phyloP scores from a whole-genome alignment of 2,888 invertebrate species.

The Muscina levida region DNA sequence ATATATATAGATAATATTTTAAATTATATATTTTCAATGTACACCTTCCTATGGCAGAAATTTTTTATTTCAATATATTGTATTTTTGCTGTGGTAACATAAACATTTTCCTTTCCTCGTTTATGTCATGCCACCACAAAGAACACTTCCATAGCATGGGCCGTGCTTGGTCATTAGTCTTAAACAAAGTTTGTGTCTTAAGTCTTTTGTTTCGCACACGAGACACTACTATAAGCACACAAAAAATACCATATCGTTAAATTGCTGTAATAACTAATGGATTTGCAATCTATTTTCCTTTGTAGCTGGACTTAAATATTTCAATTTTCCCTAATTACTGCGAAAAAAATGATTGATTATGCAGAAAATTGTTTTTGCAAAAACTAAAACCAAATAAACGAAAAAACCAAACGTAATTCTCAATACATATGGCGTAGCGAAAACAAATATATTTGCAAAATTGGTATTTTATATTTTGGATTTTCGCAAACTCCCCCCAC shows the following conservation, averaged over 20 bases:
- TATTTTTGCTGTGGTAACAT: no score
- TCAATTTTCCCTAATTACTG: conserved; percentile 34
- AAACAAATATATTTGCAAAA: conserved; percentile 26
- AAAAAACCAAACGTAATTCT: no score
- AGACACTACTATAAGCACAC: conserved; percentile 7
- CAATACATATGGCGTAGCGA: background rate
- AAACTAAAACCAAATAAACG: background rate
- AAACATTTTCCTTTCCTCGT: no score
- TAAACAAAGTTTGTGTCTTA: conserved; percentile 35
- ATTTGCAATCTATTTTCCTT: conserved; percentile 1
- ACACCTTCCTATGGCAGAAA: no score
- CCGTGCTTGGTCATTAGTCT: no score
- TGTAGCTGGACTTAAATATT: conserved; percentile 16
- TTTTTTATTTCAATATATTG: no score
- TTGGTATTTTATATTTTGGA: background rate
- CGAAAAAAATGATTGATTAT: conserved; percentile 30
- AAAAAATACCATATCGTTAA: background rate
- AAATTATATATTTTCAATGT: no score
- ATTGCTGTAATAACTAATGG: conserved; percentile 12
- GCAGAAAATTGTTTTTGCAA: conserved; percentile 20
- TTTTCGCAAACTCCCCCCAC: conserved; percentile 28
- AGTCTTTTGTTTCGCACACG: conserved; percentile 43
- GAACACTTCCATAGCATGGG: no score
- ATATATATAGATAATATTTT: no score
- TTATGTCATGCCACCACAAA: no score